phyloP scores from a whole-genome alignment of 2,113 vertebrate genomes.

The Paramormyrops kingsleyae region DNA sequence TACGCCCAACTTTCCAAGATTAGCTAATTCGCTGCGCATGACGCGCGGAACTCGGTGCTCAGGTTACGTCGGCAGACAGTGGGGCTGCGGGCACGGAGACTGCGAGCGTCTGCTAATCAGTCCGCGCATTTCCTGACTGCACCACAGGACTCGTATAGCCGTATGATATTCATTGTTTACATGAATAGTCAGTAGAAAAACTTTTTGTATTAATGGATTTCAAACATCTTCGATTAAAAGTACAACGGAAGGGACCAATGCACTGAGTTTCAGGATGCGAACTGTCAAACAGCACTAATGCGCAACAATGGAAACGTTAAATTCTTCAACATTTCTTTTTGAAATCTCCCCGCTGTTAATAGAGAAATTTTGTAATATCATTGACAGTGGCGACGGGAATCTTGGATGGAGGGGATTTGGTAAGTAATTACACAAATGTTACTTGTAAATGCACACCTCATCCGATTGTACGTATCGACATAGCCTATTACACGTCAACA shows the following conservation, averaged over 20 bases:
- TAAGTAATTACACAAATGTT: slow-evolving; percentile 41
- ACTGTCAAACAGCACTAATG: neutral
- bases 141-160: neutral
- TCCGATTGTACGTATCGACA: neutral
- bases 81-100: too few relatives aligned
- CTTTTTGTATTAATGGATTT: neutral
- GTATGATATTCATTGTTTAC: neutral
- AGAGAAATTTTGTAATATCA: slow-evolving; percentile 52
- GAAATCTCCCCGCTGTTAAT: slow-evolving; percentile 56
- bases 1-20: neutral
- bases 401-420: slow-evolving; percentile 67
- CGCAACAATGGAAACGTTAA: slow-evolving; percentile 27
- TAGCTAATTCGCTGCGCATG: neutral
- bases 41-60: neutral
- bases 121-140: neutral
- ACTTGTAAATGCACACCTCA: neutral
- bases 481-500: neutral
- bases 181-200: neutral
- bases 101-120: neutral
- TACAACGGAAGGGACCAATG: neutral
- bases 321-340: slow-evolving; percentile 46
- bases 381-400: slow-evolving; percentile 59
- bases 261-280: neutral
- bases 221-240: neutral
- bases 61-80: neutral